Evolutionary conservation across 2,113 vertebrate species (phyloP), one percentile per base, ranked within the genome.

Genomic region (Trichomycterus rosablanca): DNA sequence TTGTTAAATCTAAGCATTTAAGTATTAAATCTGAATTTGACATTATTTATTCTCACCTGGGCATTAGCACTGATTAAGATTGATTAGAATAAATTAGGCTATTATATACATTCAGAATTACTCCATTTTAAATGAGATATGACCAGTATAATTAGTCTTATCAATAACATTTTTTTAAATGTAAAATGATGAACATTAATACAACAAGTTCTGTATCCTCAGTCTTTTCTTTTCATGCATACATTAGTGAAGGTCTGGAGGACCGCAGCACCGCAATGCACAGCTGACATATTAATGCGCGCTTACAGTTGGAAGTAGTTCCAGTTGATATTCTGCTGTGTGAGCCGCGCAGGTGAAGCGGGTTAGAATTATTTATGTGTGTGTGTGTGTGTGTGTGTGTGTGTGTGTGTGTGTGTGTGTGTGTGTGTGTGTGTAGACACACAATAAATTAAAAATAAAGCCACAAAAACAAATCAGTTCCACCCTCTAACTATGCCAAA

Each of bases 211-310:
- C 48, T 63, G 40, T 54, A 52, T 55, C 71, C 69, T 59, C 53
- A 39, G 72, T 65, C 52, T 73, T 72, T 59, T 72, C 64, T 68
- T 68, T 68, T 65, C 75, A 55, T 74, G 75, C 82, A 83, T 66
- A 68, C 73, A 80, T 81, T 77, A 78, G 74, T 76, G 19, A 76
- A 84, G 84, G 83, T 86, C 80, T 86, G 82, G 78, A 80, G 79
- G 83, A 75, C 80, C 88, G 77, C 67, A 81, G 68, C 75, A 83
- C 84, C 74, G 68, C 73, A 77, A 84, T 81, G 79, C 79, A 79
- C 76, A 78, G 76, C 51, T 81, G 81, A 76, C 72, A 69, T 75
- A 85, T 87, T 76, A 70, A 72, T 89, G 80, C 87, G 86, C 86
- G 55, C 53, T 67, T 80, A 81, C 76, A 78, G 78, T 74, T 71